phyloP scores from a whole-genome alignment of 1,140 invertebrate genomes.

The Globodera rostochiensis region DNA sequence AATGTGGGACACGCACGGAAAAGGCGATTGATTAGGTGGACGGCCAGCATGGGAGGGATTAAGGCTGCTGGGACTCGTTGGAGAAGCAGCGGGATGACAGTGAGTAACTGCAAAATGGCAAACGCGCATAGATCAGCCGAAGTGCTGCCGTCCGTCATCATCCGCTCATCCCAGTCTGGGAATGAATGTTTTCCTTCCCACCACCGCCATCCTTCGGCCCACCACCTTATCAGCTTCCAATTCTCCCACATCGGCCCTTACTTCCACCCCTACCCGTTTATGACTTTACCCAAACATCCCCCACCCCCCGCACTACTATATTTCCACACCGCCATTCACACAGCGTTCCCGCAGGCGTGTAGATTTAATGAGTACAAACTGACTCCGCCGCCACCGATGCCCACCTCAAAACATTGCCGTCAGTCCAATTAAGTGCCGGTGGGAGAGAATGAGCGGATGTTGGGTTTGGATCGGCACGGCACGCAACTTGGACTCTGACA shows the following conservation, averaged over 20 bases:
- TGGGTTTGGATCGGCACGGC: conserved; percentile 1
- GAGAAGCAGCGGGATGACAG: neutral
- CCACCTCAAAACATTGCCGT: neutral
- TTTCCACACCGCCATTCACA: neutral
- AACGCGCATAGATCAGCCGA: neutral
- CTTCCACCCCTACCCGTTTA: neutral
- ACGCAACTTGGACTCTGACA: neutral
- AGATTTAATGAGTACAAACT: conserved; percentile 13
- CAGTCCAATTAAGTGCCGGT: neutral
- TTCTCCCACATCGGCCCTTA: neutral
- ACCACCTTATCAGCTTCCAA: neutral
- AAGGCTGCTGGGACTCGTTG: neutral
- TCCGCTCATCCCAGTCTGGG: neutral
- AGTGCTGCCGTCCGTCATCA: neutral
- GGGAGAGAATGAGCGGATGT: neutral
- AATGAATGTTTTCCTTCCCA: neutral
- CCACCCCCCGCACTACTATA: neutral
- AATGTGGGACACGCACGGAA: neutral
- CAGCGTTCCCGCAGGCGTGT: neutral
- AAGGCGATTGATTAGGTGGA: too few species aligned
- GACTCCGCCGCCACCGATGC: neutral
- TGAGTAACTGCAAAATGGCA: neutral
- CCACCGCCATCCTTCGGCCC: neutral
- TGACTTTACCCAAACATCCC: neutral
- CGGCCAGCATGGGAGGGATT: too few species aligned